A percentile compares a stretch with the other conserved stretches of the same genome.
These are phyloP conservation scores for Porites evermanni DNA, from an alignment of 92 coral and sea anemone species.

Conservation along the genomic window DNA sequence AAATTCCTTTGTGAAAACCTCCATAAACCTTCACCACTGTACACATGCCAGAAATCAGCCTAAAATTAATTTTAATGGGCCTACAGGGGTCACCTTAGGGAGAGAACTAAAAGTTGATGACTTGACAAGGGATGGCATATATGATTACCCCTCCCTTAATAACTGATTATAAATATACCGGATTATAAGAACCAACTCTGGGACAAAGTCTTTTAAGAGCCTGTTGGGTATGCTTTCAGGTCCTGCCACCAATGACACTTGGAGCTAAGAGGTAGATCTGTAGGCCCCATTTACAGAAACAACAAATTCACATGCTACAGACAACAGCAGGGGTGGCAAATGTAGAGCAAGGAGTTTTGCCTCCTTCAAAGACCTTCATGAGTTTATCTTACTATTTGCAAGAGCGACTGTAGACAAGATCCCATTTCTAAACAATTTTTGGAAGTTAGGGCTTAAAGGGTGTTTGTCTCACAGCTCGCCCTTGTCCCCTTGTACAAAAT, in stretches of 20 bases:
- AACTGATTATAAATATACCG: slow-evolving; percentile 36
- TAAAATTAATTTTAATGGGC: slow-evolving; percentile 26
- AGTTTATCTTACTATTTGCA: too few relatives aligned
- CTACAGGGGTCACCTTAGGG: slow-evolving; percentile 22
- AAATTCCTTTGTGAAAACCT: slow-evolving; percentile 38
- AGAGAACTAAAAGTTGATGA: neutral
- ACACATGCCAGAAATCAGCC: too few relatives aligned
- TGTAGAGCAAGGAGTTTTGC: too few relatives aligned
- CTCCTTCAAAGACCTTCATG: too few relatives aligned
- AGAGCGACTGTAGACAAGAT: too few relatives aligned
- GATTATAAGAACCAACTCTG: slow-evolving; percentile 35
- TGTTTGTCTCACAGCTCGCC: too few relatives aligned
- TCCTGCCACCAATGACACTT: neutral
- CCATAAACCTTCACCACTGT: slow-evolving; percentile 59
- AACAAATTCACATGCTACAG: slow-evolving; percentile 41
- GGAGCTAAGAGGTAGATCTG: too few relatives aligned
- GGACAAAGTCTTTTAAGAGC: slow-evolving; percentile 29
- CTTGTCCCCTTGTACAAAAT: too few relatives aligned
- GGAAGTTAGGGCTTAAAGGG: too few relatives aligned
- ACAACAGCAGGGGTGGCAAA: slow-evolving; percentile 19
- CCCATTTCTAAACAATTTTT: too few relatives aligned
- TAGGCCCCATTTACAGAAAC: slow-evolving; percentile 34
- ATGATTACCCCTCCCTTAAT: neutral
- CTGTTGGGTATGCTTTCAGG: slow-evolving; percentile 47
- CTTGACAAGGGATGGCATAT: too few relatives aligned